These are phyloP conservation scores for Maniola hyperantus DNA, from an alignment of 2,888 invertebrate genomes.

Conservation along the genomic window DNA sequence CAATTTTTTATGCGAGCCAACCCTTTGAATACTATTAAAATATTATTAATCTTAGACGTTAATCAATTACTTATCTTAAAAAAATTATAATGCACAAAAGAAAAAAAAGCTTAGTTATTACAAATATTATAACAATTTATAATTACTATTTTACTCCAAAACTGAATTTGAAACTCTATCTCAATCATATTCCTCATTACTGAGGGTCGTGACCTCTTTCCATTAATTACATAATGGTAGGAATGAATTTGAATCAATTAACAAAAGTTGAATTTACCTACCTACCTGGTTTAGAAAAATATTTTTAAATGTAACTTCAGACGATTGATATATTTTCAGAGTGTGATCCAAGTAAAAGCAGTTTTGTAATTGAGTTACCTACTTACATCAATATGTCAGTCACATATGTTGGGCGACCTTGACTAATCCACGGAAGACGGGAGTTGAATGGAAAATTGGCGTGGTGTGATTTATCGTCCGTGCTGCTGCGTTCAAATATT, in stretches of 20 bases:
- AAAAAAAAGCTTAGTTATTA: neutral
- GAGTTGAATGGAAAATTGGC: constrained; percentile 48
- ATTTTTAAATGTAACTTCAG: neutral
- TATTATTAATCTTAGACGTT: neutral
- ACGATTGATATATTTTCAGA: neutral
- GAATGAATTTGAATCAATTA: too few species aligned
- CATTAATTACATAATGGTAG: too few species aligned
- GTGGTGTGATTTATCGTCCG: constrained; percentile 59
- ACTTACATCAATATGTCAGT: constrained; percentile 51
- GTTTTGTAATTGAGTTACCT: constrained; percentile 24
- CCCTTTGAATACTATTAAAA: constrained; percentile 9
- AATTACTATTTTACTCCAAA: too few species aligned
- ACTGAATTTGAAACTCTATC: too few species aligned
- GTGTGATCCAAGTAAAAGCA: neutral
- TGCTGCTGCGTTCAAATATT: constrained; percentile 53
- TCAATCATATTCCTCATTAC: too few species aligned
- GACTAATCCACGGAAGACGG: constrained; percentile 60
- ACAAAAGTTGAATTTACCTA: too few species aligned
- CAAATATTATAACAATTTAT: too few species aligned
- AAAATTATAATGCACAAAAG: neutral
- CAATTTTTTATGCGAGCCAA: constrained; percentile 20
- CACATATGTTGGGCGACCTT: constrained; percentile 69
- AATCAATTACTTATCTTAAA: neutral
- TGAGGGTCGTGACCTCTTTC: too few species aligned
- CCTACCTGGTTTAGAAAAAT: neutral